These are phyloP conservation scores for Tragelaphus imberbis DNA, from an alignment of 2,113 vertebrate species.

Conservation along the genomic window DNA sequence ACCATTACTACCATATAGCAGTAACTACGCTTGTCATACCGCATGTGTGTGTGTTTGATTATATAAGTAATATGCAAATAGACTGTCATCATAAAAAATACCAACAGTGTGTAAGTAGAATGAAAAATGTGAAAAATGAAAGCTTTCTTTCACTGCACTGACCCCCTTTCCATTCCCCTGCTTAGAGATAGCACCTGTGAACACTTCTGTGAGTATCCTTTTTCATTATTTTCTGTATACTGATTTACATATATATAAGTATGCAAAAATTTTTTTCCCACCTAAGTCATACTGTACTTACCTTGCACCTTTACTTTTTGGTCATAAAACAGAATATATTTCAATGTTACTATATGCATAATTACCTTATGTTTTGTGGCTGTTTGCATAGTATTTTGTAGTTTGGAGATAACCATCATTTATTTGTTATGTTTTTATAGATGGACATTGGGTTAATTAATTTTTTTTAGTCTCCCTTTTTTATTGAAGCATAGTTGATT, in stretches of 20 bases:
- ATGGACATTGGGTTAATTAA: not conserved
- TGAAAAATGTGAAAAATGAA: not conserved
- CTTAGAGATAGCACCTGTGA: not conserved
- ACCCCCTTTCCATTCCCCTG: not conserved
- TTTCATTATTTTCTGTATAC: not conserved
- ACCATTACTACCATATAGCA: not conserved
- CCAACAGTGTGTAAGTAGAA: not conserved
- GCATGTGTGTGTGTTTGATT: not conserved
- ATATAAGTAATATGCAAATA: not conserved
- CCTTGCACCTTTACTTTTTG: not conserved
- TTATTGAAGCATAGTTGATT: not conserved
- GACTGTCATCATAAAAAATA: not conserved
- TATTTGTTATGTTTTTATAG: slow-evolving; percentile 6
- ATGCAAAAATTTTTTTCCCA: not conserved
- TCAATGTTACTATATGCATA: not conserved
- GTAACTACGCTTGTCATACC: not conserved
- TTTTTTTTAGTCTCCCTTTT: not conserved
- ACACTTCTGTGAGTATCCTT: not conserved
- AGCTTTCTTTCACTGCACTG: not conserved
- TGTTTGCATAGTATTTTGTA: not conserved
- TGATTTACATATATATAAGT: not conserved
- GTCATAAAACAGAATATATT: not conserved
- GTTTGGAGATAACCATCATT: not conserved
- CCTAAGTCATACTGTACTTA: not conserved
- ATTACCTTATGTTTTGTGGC: not conserved